Conservation (phyloP, 1,140 invertebrate genomes). For the Holcopasites calliopsidis region DNA sequence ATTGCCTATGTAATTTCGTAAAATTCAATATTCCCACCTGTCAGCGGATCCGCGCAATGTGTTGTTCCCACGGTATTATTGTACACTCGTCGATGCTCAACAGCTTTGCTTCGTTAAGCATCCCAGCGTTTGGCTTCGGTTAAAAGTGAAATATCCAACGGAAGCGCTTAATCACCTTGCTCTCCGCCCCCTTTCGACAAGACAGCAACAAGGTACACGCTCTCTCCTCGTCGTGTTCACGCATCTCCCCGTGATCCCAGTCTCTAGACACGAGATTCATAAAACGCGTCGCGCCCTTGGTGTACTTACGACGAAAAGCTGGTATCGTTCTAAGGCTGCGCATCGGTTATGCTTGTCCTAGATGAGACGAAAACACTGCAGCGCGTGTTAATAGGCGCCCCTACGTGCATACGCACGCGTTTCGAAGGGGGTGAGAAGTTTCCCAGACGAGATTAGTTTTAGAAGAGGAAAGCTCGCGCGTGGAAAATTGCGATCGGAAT, state of each 20-base stretch:
- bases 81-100: not conserved
- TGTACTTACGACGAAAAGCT: conserved; percentile 14
- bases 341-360: not conserved
- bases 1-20: too few relatives aligned
- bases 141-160: conserved; percentile 7
- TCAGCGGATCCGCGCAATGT: too few relatives aligned
- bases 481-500: too few relatives aligned
- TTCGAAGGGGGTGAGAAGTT: too few relatives aligned
- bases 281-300: conserved; percentile 10
- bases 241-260: not conserved
- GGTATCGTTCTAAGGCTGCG: not conserved
- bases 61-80: too few relatives aligned
- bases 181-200: conserved; percentile 4
- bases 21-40: too few relatives aligned
- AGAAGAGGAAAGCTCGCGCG: too few relatives aligned
- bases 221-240: not conserved
- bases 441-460: too few relatives aligned
- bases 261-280: conserved; percentile 14
- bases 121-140: not conserved
- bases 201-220: not conserved
- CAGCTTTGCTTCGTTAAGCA: not conserved
- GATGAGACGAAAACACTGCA: not conserved
- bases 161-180: conserved; percentile 20
- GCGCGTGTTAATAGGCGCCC: too few relatives aligned
- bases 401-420: too few relatives aligned